Base-by-base conservation (phyloP, 2,797 vertebrate species). In the Siniperca obscura region DNA sequence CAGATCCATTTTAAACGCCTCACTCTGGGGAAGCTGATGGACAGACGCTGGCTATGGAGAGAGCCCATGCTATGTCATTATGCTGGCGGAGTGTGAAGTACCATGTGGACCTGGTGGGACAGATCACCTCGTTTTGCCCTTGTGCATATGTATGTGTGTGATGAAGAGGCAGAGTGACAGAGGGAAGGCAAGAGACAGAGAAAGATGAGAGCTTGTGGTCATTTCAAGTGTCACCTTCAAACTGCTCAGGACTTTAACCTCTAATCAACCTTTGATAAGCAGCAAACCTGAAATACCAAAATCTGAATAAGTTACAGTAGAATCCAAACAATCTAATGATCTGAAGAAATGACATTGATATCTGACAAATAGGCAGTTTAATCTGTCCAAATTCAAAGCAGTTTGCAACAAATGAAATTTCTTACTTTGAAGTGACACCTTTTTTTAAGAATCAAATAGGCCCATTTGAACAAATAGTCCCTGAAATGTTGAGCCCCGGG, bases 1-100 rank as follows among this genome's bases (percentile, higher is more conserved):
- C 84, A 93, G 91, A 92, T 94, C 92, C 91, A 91, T 92, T 89
- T 91, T 90, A 92, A 93, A 93, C 60, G 80, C 27, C 80, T 90
- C 75, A 22, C 91, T 91, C 84, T 69, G 80, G 88, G 91, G 79
- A 83, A 80, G 83, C 87, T 86, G 87, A 88, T 3, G 89, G 90
- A 90, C 90, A 86, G 87, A 90, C 66, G 85, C 78, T n/a, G 78
- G 83, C 81, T 16, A 56, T 3, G 12, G 79, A 61, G 74, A 81
- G 78, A 78, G 77, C 84, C 74, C 72, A 2, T n/a, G 66, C 80
- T 27, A 59, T 80, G 83, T 78, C 88, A 82, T 86, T 88, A 86
- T 81, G 89, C 74, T 73, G 85, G 86, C 85, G 82, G 87, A 77
- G 75, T 81, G 89, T 57, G 77, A 80, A 85, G 85, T 12, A 27